These are phyloP conservation scores for Euphydryas editha DNA, from an alignment of 2,888 invertebrate species.

Conservation along the genomic window DNA sequence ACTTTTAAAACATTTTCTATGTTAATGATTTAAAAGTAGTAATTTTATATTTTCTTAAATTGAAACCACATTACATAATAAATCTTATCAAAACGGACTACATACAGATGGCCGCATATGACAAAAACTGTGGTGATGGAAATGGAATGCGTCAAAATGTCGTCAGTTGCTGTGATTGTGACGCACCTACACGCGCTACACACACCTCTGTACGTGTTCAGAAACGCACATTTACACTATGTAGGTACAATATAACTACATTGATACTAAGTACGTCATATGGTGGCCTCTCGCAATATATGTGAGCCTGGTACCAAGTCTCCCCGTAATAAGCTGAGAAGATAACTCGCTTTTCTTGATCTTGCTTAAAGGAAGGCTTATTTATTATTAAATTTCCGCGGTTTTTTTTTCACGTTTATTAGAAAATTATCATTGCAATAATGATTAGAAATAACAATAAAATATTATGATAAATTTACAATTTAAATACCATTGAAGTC, in stretches of 20 bases:
- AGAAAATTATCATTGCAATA: conserved; percentile 21
- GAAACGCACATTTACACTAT: conserved; percentile 52
- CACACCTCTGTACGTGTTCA: conserved; percentile 57
- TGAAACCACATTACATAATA: conserved; percentile 17
- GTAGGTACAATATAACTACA: conserved; percentile 44
- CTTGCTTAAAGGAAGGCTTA: conserved; percentile 58
- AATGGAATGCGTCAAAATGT: conserved; percentile 54
- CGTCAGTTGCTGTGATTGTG: conserved; percentile 63
- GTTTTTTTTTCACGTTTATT: conserved; percentile 46
- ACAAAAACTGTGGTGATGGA: conserved; percentile 41
- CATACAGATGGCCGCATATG: conserved; percentile 33
- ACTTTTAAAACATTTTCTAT: conserved; percentile 20
- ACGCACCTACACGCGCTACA: conserved; percentile 69
- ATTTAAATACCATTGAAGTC: not conserved
- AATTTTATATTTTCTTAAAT: conserved; percentile 13
- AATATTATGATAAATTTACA: not conserved
- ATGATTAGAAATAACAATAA: not conserved
- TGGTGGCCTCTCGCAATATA: conserved; percentile 67
- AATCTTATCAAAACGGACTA: conserved; percentile 29
- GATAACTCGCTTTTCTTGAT: conserved; percentile 80
- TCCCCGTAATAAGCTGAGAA: conserved; percentile 81
- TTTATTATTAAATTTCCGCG: conserved; percentile 65
- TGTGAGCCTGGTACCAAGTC: conserved; percentile 76
- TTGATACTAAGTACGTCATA: conserved; percentile 71
- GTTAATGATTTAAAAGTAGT: conserved; percentile 6